Base-by-base conservation (phyloP, 2,113 vertebrate species). In the Poeciliopsis prolifica region DNA sequence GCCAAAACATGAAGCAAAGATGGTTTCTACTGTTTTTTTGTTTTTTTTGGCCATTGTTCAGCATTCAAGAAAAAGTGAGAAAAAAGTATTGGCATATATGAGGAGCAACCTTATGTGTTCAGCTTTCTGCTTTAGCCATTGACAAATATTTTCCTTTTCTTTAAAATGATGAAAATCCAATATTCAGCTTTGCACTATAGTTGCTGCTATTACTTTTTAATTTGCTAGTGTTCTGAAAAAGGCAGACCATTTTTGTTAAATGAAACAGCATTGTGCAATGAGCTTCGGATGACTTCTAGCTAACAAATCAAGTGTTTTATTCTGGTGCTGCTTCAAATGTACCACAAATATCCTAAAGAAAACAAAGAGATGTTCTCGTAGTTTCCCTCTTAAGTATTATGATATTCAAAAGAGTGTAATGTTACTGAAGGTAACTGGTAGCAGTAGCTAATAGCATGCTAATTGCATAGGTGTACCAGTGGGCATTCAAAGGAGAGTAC, bases 1-100 rank as follows among this genome's bases (percentile, higher is more conserved):
- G 83, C 90, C 89, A 92, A 91, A 91, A 79, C 33, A 77, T 37
- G 69, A 42, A 68, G 75, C 70, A 62, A 65, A 77, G 72, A 68
- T 3, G 35, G 60, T 69, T 70, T 81, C 71, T 77, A 74, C 72
- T 81, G 35, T 12, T 79, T 83, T 85, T 70, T 31, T 63, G 30
- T 12, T 78, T 83, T 85, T 70, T 31, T 33, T 33, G 83, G 78
- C 61, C 54, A 77, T 76, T 80, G 61, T 54, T 82, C 70, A 68
- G 31, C 65, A 80, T 70, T 65, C 33, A n/a, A 77, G 76, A 26
- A 29, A 37, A 72, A 58, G 71, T 31, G 65, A 70, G 69, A 67
- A 30, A 30, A 61, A 60, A 74, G 64, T 68, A 78, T 77, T 68
- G 68, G 24, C 73, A 78, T 61, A 78, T 75, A 68, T 81, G 61